phyloP scores from a whole-genome alignment of 2,797 vertebrate genomes.

The Esox lucius region DNA sequence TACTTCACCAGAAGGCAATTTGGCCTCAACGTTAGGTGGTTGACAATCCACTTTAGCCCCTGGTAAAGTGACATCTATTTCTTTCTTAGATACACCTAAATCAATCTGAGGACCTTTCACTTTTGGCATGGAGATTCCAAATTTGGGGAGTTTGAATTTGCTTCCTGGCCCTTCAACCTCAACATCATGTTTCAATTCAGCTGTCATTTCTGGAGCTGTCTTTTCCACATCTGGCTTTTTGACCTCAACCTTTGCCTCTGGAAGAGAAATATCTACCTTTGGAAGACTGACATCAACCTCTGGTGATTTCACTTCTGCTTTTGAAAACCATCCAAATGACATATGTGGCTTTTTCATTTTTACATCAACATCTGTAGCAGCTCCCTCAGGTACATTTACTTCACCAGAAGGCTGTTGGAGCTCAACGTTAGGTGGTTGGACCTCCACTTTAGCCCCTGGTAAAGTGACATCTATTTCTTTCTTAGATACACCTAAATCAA shows the following conservation, averaged over 20 bases:
- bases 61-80: conserved; percentile 29
- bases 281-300: conserved; percentile 1
- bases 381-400: neutral
- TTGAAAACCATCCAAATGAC: conserved; percentile 16
- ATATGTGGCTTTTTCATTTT: no score
- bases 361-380: neutral
- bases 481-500: conserved; percentile 21
- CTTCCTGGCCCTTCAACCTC: conserved; percentile 32
- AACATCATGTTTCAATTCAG: conserved; percentile 1
- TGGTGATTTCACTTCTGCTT: neutral
- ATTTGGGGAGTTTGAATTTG: no score
- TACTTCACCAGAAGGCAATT: neutral
- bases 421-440: conserved; percentile 20
- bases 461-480: conserved; percentile 29
- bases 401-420: neutral
- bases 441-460: conserved; percentile 23
- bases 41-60: conserved; percentile 21
- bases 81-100: conserved; percentile 17
- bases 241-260: conserved; percentile 30
- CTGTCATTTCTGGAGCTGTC: conserved; percentile 27
- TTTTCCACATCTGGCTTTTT: conserved; percentile 31
- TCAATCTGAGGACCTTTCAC: conserved; percentile 29
- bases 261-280: conserved; percentile 13
- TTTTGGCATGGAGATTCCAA: conserved; percentile 57
- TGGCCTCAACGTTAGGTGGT: conserved; percentile 11